Evolutionary conservation across 2,113 vertebrate genomes (phyloP).

Genomic region (Heptranchias perlo): DNA sequence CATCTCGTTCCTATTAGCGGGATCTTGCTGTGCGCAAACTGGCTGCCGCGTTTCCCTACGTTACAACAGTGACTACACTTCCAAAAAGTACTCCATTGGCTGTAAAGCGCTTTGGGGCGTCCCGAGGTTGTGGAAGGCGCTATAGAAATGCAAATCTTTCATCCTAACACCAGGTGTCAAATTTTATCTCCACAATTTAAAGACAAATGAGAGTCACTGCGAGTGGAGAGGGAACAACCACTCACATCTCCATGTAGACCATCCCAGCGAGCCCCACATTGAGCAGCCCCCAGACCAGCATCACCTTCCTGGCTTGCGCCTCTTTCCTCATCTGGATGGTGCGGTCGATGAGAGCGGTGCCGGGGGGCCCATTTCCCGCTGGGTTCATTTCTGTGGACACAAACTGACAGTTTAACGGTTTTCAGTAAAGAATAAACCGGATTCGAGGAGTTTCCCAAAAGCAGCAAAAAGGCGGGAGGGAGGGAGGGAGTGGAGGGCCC

Average conservation of each 20-base stretch:
- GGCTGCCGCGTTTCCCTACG: neutral
- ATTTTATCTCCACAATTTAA: neutral
- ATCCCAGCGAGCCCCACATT: slow-evolving; percentile 86
- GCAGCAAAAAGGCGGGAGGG: neutral
- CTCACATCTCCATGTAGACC: slow-evolving; percentile 93
- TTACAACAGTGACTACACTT: neutral
- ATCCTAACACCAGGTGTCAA: neutral
- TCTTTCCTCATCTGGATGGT: slow-evolving; percentile 84
- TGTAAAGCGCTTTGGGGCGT: neutral
- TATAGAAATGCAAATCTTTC: neutral
- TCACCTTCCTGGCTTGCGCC: slow-evolving; percentile 73
- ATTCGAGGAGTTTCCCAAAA: neutral
- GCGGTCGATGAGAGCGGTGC: slow-evolving; percentile 70
- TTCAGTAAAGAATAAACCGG: neutral
- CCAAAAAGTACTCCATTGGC: neutral
- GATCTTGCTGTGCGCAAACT: neutral
- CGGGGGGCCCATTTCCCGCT: slow-evolving; percentile 49
- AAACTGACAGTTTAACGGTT: neutral
- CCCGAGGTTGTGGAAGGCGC: neutral
- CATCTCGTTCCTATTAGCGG: neutral
- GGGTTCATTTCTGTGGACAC: slow-evolving; percentile 56
- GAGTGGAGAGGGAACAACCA: neutral
- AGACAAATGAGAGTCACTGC: too few species aligned
- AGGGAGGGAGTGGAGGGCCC: neutral
- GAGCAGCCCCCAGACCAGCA: slow-evolving; percentile 86